Evolutionary conservation across 2,888 invertebrate species (phyloP).

Genomic region (Ferrisia virgata): DNA sequence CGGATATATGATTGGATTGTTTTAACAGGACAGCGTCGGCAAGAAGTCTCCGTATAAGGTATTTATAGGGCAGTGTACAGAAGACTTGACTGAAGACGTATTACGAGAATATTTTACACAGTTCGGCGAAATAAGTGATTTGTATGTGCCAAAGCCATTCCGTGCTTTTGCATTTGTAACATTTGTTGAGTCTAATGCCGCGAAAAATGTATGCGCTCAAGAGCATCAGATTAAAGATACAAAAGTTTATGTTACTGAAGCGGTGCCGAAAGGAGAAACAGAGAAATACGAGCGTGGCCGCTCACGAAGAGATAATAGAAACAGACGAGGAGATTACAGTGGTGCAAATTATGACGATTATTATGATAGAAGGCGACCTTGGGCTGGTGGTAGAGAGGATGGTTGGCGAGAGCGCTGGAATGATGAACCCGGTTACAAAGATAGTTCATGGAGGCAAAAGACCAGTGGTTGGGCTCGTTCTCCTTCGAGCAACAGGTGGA

Average conservation of each 20-base stretch:
- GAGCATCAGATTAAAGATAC: constrained; percentile 85
- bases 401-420: constrained; percentile 46
- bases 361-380: constrained; percentile 46
- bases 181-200: constrained; percentile 86
- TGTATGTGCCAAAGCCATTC: constrained; percentile 93
- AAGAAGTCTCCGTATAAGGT: constrained; percentile 71
- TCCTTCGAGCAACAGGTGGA: constrained; percentile 40
- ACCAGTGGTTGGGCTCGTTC: constrained; percentile 25
- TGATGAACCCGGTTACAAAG: constrained; percentile 43
- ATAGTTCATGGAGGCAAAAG: constrained; percentile 41
- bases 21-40: constrained; percentile 45
- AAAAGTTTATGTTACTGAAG: constrained; percentile 48
- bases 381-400: constrained; percentile 39
- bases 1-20: constrained; percentile 37
- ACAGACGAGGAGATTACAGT: constrained; percentile 42
- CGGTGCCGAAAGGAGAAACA: constrained; percentile 47
- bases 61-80: constrained; percentile 91
- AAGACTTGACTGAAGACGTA: constrained; percentile 87
- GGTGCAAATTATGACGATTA: constrained; percentile 46
- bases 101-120: constrained; percentile 84
- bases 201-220: constrained; percentile 85
- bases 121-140: constrained; percentile 91
- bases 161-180: constrained; percentile 91
- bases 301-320: constrained; percentile 41
- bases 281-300: constrained; percentile 46